Conservation (phyloP, 2,113 vertebrate genomes). For the Apteryx owenii region DNA sequence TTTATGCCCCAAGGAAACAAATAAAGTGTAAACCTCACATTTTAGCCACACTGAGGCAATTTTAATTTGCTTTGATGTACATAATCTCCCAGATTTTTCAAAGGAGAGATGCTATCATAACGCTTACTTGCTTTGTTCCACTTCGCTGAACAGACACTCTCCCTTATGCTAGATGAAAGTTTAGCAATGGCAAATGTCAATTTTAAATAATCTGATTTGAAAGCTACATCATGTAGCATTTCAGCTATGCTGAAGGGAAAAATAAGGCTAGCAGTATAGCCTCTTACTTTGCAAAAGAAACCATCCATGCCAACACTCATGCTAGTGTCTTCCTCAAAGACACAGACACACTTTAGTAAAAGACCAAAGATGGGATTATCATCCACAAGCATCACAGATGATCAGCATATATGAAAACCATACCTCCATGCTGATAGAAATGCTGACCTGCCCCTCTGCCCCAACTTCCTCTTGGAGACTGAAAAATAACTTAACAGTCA, state of each 20-base stretch:
- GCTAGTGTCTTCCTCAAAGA: neutral
- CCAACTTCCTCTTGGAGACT: neutral
- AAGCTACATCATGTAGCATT: neutral
- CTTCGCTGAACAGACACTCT: slow-evolving; percentile 39
- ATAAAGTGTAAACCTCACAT: neutral
- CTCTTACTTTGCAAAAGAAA: neutral
- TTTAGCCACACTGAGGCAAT: slow-evolving; percentile 5
- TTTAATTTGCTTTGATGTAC: slow-evolving; percentile 2
- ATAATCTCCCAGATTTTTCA: slow-evolving; percentile 37
- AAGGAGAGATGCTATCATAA: slow-evolving; percentile 26
- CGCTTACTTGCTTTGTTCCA: slow-evolving; percentile 29
- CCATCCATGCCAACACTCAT: neutral
- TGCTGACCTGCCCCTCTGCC: neutral
- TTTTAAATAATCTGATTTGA: slow-evolving; percentile 33
- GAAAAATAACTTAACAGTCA: neutral
- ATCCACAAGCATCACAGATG: neutral
- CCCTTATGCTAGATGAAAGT: slow-evolving; percentile 41
- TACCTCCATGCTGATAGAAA: neutral
- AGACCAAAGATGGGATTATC: neutral
- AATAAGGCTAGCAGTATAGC: neutral
- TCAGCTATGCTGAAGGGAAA: neutral
- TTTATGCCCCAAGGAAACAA: neutral
- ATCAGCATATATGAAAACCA: neutral
- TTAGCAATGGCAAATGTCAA: slow-evolving; percentile 54
- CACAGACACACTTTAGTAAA: neutral